A percentile compares a stretch with the other conserved stretches of the same genome.
These are phyloP conservation scores for Euthynnus affinis DNA, from an alignment of 2,797 vertebrate genomes.

Conservation along the genomic window DNA sequence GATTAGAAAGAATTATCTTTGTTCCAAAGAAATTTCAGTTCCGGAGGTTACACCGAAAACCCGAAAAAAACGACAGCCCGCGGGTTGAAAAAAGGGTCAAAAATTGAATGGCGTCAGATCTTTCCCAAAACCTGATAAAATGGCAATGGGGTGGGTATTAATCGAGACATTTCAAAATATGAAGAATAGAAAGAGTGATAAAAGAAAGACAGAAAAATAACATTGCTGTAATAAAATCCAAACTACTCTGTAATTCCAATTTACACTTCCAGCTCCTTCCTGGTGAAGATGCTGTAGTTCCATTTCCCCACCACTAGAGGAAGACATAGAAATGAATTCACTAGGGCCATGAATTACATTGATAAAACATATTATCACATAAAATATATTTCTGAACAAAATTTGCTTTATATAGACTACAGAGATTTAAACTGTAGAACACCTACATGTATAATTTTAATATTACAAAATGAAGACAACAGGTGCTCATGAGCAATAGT, in stretches of 20 bases:
- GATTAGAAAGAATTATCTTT: no score
- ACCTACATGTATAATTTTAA: not conserved
- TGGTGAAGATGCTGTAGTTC: not conserved
- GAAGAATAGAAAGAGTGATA: not conserved
- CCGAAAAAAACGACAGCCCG: no score
- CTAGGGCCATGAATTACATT: not conserved
- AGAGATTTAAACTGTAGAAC: not conserved
- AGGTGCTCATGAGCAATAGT: not conserved
- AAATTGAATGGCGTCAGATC: no score
- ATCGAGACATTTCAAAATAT: no score
- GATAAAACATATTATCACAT: not conserved
- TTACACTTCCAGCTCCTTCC: not conserved
- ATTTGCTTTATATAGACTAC: no score
- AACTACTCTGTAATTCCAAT: not conserved
- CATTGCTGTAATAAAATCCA: not conserved
- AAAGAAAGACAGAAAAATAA: not conserved
- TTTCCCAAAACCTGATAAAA: no score
- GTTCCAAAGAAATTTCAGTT: no score
- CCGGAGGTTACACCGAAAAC: no score
- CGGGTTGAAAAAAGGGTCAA: no score
- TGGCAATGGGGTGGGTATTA: no score
- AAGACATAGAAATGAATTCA: constrained; percentile 13
- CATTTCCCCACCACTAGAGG: constrained; percentile 36
- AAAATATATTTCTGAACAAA: not conserved
- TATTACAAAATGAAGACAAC: not conserved